Evolutionary conservation across 2,888 invertebrate species (phyloP).

Genomic region (Cephus rjabovi): DNA sequence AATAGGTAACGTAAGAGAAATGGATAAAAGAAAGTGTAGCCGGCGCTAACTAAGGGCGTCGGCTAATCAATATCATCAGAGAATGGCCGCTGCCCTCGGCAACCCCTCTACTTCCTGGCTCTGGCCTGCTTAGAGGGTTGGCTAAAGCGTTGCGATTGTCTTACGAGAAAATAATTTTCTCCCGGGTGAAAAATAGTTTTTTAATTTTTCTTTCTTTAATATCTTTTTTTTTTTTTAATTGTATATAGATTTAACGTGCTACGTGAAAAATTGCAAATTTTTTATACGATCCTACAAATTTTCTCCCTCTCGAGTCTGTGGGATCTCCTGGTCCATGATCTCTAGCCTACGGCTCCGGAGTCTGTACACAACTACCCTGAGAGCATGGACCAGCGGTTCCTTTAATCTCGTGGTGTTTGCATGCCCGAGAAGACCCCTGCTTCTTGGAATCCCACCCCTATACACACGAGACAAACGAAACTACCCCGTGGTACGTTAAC

Average conservation of each 20-base stretch:
- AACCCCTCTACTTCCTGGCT: slow-evolving; percentile 12
- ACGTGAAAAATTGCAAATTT: no score
- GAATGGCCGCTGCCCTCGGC: slow-evolving; percentile 52
- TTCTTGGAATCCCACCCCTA: slow-evolving; percentile 33
- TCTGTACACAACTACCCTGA: no score
- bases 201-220: no score
- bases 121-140: neutral
- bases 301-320: no score
- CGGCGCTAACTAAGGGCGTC: slow-evolving; percentile 65
- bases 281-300: no score
- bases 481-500: slow-evolving; percentile 6
- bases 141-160: slow-evolving; percentile 25
- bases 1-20: slow-evolving; percentile 22
- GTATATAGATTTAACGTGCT: no score
- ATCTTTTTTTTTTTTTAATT: no score
- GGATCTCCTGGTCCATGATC: no score
- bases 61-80: slow-evolving; percentile 65
- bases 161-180: no score
- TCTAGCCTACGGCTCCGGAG: no score
- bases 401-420: slow-evolving; percentile 66
- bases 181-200: no score
- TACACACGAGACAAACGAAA: slow-evolving; percentile 43
- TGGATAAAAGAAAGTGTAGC: slow-evolving; percentile 53
- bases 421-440: slow-evolving; percentile 49
- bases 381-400: slow-evolving; percentile 51